A percentile compares a stretch with the other conserved stretches of the same genome.
These are phyloP conservation scores for Channa maculata DNA, from an alignment of 2,113 vertebrate genomes.

Conservation along the genomic window DNA sequence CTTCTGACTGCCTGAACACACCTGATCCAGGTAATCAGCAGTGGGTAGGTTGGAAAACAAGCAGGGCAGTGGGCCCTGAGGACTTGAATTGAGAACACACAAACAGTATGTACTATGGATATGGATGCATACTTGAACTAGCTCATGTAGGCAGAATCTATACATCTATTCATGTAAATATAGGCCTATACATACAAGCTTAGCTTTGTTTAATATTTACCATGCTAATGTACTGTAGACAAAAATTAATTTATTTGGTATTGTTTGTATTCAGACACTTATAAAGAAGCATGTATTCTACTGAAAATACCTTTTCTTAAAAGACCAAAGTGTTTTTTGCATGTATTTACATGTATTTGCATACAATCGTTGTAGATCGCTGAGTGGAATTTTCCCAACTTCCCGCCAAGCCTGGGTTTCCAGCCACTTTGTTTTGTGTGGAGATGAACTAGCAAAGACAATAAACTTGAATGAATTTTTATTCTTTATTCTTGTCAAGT, in stretches of 20 bases:
- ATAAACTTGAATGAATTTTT: background rate
- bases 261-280: background rate
- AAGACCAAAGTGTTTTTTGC: constrained; percentile 11
- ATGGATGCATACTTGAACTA: background rate
- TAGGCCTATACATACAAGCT: background rate
- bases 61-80: no score
- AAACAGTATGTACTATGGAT: constrained; percentile 5
- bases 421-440: background rate
- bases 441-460: constrained; percentile 26
- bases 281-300: background rate
- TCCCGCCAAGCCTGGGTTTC: constrained; percentile 3
- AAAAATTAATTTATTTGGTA: constrained; percentile 2
- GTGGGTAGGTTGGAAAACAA: no score
- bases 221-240: background rate
- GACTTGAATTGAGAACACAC: background rate
- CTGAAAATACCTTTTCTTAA: background rate
- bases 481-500: background rate
- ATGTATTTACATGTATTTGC: constrained; percentile 20
- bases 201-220: background rate
- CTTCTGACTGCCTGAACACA: no score
- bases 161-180: constrained; percentile 4
- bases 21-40: no score
- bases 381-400: constrained; percentile 14
- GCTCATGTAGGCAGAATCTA: background rate
- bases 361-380: background rate